phyloP scores from a whole-genome alignment of 1,140 invertebrate genomes.

The Cydia strobilella region DNA sequence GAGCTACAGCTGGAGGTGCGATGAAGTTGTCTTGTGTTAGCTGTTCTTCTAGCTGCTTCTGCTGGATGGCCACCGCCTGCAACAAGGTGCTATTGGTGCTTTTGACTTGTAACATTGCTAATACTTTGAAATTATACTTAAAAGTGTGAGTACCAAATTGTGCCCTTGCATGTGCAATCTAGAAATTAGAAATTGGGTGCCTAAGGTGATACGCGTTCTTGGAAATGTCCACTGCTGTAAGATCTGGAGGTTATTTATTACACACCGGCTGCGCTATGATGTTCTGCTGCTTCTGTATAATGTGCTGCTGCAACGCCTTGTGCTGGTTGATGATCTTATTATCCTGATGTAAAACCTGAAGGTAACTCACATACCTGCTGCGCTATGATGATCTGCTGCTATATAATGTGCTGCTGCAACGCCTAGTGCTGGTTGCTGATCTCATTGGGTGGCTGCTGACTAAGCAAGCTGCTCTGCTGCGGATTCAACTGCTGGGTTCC shows the following conservation, averaged over 20 bases:
- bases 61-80: slow-evolving; percentile 68
- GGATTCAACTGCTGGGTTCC: slow-evolving; percentile 47
- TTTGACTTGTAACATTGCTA: too few relatives aligned
- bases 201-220: too few relatives aligned
- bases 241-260: background rate
- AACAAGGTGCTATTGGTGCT: background rate
- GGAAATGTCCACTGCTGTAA: too few relatives aligned
- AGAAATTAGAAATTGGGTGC: too few relatives aligned
- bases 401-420: slow-evolving; percentile 71
- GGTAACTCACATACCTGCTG: slow-evolving; percentile 51
- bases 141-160: too few relatives aligned
- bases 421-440: slow-evolving; percentile 75
- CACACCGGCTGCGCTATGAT: slow-evolving; percentile 69
- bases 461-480: slow-evolving; percentile 52
- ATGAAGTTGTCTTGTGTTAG: slow-evolving; percentile 69
- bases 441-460: slow-evolving; percentile 58
- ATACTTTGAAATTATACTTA: too few relatives aligned
- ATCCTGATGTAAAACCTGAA: too few relatives aligned
- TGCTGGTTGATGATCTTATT: slow-evolving; percentile 75
- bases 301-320: slow-evolving; percentile 69
- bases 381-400: slow-evolving; percentile 71
- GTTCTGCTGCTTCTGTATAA: slow-evolving; percentile 72
- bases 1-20: slow-evolving; percentile 64
- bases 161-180: too few relatives aligned
- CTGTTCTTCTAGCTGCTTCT: slow-evolving; percentile 76